A percentile compares a stretch with the other conserved stretches of the same genome.
Conservation (phyloP, 2,113 vertebrate species). For the Dromaius novaehollandiae region DNA sequence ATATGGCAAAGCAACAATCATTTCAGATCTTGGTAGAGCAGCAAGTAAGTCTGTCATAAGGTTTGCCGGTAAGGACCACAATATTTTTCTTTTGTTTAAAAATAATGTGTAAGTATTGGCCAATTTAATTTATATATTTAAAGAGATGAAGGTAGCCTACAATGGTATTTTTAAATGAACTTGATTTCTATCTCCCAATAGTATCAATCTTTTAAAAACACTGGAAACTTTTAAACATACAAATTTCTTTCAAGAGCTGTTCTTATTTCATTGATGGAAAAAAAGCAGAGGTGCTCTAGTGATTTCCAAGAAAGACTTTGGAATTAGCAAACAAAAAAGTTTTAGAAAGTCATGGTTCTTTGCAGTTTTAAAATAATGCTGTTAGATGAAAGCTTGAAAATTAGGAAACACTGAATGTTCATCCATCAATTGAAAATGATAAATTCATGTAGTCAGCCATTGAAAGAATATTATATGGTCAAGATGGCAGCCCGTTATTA, state of each 20-base stretch:
- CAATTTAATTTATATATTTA: background rate
- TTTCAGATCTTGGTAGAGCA: background rate
- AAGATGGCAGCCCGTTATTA: conserved; percentile 12
- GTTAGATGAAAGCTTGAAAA: background rate
- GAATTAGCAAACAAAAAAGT: background rate
- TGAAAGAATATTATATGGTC: background rate
- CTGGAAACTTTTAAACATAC: background rate
- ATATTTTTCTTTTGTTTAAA: background rate
- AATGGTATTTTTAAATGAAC: background rate
- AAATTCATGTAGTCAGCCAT: background rate
- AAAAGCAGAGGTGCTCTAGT: background rate
- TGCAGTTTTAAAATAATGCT: background rate
- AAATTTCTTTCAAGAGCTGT: background rate
- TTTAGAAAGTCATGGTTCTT: background rate
- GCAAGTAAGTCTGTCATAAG: background rate
- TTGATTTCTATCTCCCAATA: background rate
- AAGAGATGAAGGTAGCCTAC: background rate
- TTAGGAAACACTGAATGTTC: background rate
- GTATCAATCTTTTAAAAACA: background rate
- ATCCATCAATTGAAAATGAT: background rate
- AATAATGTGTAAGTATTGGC: background rate
- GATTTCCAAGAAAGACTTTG: background rate
- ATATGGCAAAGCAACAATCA: accelerated
- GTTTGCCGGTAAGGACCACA: background rate
- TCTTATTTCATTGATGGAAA: background rate